phyloP scores from a whole-genome alignment of 2,888 invertebrate species.

The Arge pagana region DNA sequence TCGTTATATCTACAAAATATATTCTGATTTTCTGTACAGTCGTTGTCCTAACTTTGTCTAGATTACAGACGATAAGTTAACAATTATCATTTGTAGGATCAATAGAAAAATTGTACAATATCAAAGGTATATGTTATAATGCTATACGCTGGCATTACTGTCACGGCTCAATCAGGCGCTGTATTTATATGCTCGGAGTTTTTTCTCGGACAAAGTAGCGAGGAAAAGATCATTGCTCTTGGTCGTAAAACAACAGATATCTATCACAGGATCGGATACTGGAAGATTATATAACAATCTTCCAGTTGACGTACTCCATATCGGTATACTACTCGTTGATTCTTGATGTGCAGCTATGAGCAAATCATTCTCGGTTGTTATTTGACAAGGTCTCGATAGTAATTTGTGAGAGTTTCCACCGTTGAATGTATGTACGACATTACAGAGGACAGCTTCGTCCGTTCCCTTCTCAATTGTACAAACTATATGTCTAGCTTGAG shows the following conservation, averaged over 20 bases:
- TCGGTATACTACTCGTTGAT: slow-evolving; percentile 66
- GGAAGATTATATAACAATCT: slow-evolving; percentile 64
- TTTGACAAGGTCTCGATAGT: slow-evolving; percentile 69
- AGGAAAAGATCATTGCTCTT: slow-evolving; percentile 62
- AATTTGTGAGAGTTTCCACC: slow-evolving; percentile 72
- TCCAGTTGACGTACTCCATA: slow-evolving; percentile 68
- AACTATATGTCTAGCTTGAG: slow-evolving; percentile 60
- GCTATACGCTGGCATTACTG: too few species aligned
- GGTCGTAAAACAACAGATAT: slow-evolving; percentile 67
- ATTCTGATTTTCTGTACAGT: too few species aligned
- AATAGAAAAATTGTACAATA: too few species aligned
- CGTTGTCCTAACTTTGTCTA: too few species aligned
- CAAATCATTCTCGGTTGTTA: slow-evolving; percentile 63
- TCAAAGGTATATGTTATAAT: too few species aligned
- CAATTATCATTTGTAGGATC: too few species aligned
- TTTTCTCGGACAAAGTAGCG: slow-evolving; percentile 70
- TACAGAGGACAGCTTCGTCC: slow-evolving; percentile 61
- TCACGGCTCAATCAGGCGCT: slow-evolving; percentile 28
- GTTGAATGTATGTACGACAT: slow-evolving; percentile 66
- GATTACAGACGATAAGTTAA: too few species aligned
- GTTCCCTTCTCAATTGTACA: slow-evolving; percentile 59
- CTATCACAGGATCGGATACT: slow-evolving; percentile 69
- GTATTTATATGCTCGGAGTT: slow-evolving; percentile 68
- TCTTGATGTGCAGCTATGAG: slow-evolving; percentile 79
- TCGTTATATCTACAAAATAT: too few species aligned